Conservation (phyloP, 2,888 invertebrate species). For the Lumbricus terrestris region DNA sequence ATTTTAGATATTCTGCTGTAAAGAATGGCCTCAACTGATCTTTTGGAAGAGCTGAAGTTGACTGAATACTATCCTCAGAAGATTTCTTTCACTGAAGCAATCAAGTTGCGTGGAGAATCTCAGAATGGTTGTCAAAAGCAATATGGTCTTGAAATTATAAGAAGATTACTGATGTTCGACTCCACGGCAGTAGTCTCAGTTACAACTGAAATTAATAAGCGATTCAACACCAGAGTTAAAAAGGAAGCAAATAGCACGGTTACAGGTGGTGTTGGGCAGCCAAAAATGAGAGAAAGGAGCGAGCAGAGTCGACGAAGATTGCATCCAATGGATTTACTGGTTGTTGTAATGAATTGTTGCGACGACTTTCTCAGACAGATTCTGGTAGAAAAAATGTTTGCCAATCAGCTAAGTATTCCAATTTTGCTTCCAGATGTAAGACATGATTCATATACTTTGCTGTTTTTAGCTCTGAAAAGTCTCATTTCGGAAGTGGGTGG, state of each 20-base stretch:
- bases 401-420: not conserved
- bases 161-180: not conserved
- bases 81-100: not conserved
- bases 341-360: not conserved
- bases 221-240: too few species aligned
- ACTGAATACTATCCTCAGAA: not conserved
- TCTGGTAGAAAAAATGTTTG: not conserved
- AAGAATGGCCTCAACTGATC: too few species aligned
- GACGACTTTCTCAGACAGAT: not conserved
- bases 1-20: too few species aligned
- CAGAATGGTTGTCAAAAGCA: not conserved
- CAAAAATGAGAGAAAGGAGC: too few species aligned
- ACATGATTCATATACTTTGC: not conserved
- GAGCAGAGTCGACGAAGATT: not conserved
- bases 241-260: too few species aligned
- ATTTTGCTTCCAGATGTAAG: not conserved
- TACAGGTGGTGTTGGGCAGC: too few species aligned
- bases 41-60: not conserved
- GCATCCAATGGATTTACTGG: not conserved
- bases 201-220: too few species aligned
- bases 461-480: not conserved
- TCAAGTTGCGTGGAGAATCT: not conserved
- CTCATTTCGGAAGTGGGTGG: not conserved
- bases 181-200: too few species aligned
- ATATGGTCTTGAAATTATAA: not conserved